Evolutionary conservation across 2,888 invertebrate species (phyloP).

Genomic region (Camptogramma bilineatum): DNA sequence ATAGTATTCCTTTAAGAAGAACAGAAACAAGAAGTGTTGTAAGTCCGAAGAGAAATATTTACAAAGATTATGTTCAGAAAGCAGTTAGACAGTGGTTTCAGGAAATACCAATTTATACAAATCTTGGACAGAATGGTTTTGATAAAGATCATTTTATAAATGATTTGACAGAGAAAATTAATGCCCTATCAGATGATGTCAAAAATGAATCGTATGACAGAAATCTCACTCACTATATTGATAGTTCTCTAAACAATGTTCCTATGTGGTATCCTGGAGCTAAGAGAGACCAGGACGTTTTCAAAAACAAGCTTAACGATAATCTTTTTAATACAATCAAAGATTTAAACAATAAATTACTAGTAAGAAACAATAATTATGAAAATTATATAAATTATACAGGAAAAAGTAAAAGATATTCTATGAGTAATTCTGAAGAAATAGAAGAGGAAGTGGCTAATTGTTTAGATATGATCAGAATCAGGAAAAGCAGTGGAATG

Average conservation of each 20-base stretch:
- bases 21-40: slow-evolving; percentile 18
- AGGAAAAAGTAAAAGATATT: slow-evolving; percentile 3
- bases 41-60: slow-evolving; percentile 40
- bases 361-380: slow-evolving; percentile 6
- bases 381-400: neutral
- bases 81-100: slow-evolving; percentile 55
- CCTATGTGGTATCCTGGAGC: slow-evolving; percentile 55
- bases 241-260: slow-evolving; percentile 52
- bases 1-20: slow-evolving; percentile 16
- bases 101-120: slow-evolving; percentile 52
- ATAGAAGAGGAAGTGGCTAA: slow-evolving; percentile 23
- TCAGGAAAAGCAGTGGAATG: slow-evolving; percentile 2
- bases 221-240: slow-evolving; percentile 50
- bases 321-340: slow-evolving; percentile 52
- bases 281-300: slow-evolving; percentile 43
- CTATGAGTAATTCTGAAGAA: neutral
- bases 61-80: slow-evolving; percentile 49
- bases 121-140: slow-evolving; percentile 46
- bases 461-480: slow-evolving; percentile 17
- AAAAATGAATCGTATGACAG: slow-evolving; percentile 44
- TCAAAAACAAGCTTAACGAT: slow-evolving; percentile 50
- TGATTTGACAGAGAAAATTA: slow-evolving; percentile 54
- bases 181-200: slow-evolving; percentile 39
- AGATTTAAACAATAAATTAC: slow-evolving; percentile 44
- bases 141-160: slow-evolving; percentile 51